Evolutionary conservation across 23 tunicate genomes (phyloP), one percentile per base, ranked within the genome.

Genomic region (Botrylloides violaceus): DNA sequence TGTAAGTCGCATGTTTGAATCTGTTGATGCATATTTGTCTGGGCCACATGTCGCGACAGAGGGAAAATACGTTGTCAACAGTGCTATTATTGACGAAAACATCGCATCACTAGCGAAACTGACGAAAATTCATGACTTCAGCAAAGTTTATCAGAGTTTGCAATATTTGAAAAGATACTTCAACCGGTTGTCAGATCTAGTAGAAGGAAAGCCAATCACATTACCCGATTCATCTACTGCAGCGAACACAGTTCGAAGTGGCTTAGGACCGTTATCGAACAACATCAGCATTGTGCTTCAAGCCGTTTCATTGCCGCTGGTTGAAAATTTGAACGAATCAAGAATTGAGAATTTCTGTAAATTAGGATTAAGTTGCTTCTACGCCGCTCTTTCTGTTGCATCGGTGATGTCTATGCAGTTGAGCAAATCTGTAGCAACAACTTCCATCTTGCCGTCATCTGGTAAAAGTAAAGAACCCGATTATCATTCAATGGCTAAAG

Each of bases 91-190:
- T 12, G 28, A 68, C 1, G 39, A 43, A 22, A 83, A 83, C 32
- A 29, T 77, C 0, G 66, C 32, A 4, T 34, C 49, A 7, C 48
- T 77, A 3, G 66, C 75, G 34, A 57, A 71, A 2, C 78, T 83
- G 2, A 56, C 82, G 9, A 33, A 30, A n/a, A 62, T 58, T 2
- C 56, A 77, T 33, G 33, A 36, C 1, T 38, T 83, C 24, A 39
- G 55, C 38, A 70, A 70, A 47, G 43, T 80, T 19, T 83, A 53
- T 32, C 49, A 61, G 43, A 66, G 36, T 49, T 64, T 83, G 49
- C 81, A 80, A 20, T 83, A 77, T 31, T 59, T 83, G 72, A 60
- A 75, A 66, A 47, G 81, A 47, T 83, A 83, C 48, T 71, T 83
- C 27, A 71, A 71, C 73, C 61, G 81, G 28, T 71, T 71, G 37